Conservation (phyloP, 2,797 vertebrate genomes). For the Gymnoscopelus braueri region DNA sequence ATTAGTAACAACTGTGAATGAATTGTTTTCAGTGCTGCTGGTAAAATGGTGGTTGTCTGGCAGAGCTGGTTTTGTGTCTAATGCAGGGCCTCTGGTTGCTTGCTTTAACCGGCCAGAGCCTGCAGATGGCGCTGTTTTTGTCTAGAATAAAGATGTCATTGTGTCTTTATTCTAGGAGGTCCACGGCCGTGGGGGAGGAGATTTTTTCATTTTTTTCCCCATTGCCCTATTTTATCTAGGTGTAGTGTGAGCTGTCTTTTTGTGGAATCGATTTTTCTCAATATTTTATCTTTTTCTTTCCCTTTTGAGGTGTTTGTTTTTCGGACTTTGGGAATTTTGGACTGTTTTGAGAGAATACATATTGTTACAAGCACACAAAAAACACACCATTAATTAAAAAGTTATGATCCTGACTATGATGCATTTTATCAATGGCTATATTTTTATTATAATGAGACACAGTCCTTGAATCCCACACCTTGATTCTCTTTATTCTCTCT, state of each 20-base stretch:
- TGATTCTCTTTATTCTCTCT: neutral
- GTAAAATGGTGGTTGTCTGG: conserved; percentile 53
- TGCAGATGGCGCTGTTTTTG: conserved; percentile 55
- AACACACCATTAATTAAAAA: conserved; percentile 60
- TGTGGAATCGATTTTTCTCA: conserved; percentile 36
- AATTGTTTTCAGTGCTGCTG: conserved; percentile 46
- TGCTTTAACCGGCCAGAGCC: conserved; percentile 45
- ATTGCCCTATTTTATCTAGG: conserved; percentile 37
- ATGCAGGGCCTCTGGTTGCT: conserved; percentile 42
- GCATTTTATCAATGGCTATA: conserved; percentile 43
- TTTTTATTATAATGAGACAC: conserved; percentile 41
- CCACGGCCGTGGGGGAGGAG: conserved; percentile 42
- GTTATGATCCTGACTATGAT: conserved; percentile 51
- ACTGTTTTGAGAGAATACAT: conserved; percentile 34
- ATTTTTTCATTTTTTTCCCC: conserved; percentile 60
- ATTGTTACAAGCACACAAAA: conserved; percentile 47
- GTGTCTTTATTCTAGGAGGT: neutral
- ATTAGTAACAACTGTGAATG: conserved; percentile 26
- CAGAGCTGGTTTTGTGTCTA: conserved; percentile 51
- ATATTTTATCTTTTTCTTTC: conserved; percentile 1
- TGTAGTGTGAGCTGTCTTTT: conserved; percentile 35
- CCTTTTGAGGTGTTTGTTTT: conserved; percentile 27
- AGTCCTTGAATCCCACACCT: conserved; percentile 7
- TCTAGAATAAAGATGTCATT: no score
- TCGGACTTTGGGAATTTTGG: conserved; percentile 48